Conservation (phyloP, 1,140 invertebrate species). For the Trichogramma pretiosum region DNA sequence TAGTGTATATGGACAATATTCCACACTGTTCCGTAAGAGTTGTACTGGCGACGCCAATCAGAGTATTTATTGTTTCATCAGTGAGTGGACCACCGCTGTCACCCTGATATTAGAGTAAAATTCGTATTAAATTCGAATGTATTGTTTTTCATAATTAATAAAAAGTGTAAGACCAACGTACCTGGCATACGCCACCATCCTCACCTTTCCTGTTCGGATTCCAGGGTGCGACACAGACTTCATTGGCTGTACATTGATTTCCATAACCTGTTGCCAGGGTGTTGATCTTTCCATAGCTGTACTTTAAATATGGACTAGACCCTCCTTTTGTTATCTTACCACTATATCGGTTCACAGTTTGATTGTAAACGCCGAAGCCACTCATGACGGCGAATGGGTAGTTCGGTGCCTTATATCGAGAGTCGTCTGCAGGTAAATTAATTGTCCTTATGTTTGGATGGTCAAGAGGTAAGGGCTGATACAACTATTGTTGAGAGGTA, state of each 20-base stretch:
- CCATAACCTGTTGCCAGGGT: too few species aligned
- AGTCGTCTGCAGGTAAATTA: too few species aligned
- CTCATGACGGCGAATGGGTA: too few species aligned
- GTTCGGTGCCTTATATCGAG: too few species aligned
- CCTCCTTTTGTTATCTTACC: too few species aligned
- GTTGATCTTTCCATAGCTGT: neutral
- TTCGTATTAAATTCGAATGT: too few species aligned
- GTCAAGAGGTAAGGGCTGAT: neutral
- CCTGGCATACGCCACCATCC: neutral
- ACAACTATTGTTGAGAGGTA: neutral
- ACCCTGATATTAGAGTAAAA: neutral
- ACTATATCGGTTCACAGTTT: too few species aligned
- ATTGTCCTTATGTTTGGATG: too few species aligned
- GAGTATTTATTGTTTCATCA: too few species aligned
- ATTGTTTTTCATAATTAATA: neutral
- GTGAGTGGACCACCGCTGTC: conserved; percentile 2
- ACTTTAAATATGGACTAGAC: too few species aligned
- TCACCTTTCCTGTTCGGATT: neutral
- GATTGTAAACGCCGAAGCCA: too few species aligned
- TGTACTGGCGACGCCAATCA: neutral
- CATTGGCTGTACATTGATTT: too few species aligned
- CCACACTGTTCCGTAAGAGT: neutral
- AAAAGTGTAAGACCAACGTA: neutral
- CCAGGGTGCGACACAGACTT: neutral
- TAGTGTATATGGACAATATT: neutral